Conservation (phyloP, 2,888 invertebrate species). For the Piscicola geometra region DNA sequence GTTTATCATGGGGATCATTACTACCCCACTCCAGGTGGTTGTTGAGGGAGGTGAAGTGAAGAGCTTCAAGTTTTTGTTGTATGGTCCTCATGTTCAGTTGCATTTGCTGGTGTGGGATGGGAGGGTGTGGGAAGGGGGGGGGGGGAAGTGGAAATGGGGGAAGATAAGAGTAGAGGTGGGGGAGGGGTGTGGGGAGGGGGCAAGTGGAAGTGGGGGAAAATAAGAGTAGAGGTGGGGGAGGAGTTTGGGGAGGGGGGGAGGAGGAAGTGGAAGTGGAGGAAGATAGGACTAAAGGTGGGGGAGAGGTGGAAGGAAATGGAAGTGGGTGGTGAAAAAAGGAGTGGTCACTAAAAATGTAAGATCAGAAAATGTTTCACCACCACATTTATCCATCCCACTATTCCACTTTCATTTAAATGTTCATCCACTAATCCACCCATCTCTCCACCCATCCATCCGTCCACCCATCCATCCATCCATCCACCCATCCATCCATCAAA, state of each 20-base stretch:
- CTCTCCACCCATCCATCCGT: too few relatives aligned
- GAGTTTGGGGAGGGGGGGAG: too few relatives aligned
- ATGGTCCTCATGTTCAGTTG: neutral
- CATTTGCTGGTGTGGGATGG: neutral
- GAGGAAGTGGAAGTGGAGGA: too few relatives aligned
- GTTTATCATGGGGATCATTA: neutral
- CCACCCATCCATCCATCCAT: too few relatives aligned
- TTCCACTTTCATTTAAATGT: neutral
- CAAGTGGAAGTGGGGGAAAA: constrained; percentile 8
- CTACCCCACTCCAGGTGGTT: neutral
- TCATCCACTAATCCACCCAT: neutral
- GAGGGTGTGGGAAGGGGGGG: too few relatives aligned
- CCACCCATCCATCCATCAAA: too few relatives aligned
- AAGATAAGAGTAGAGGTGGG: too few relatives aligned
- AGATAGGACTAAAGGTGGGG: too few relatives aligned
- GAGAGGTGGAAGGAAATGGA: too few relatives aligned
- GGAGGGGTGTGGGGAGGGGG: too few relatives aligned
- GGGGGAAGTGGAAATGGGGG: too few relatives aligned
- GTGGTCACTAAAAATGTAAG: neutral
- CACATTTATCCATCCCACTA: neutral
- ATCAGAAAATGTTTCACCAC: neutral
- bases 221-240: too few relatives aligned
- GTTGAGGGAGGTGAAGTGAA: neutral
- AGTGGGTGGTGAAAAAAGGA: neutral
- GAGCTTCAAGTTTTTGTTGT: neutral